Evolutionary conservation across 2,113 vertebrate species (phyloP).

Genomic region (Prionailurus bengalensis): DNA sequence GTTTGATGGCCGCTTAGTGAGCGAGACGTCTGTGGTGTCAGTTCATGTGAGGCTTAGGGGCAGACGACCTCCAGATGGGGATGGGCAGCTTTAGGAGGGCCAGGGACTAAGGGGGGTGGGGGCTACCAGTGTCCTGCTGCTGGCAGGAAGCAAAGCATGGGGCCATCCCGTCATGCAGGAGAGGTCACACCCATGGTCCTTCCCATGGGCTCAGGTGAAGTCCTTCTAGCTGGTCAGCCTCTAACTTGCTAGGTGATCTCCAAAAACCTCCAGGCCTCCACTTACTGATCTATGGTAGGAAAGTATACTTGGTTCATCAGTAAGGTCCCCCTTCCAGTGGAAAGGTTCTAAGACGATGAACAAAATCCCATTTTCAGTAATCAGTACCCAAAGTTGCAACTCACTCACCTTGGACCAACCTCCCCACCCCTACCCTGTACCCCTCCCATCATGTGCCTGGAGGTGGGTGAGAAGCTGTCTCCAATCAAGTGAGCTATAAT

Average conservation of each 20-base stretch:
- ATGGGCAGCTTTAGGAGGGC: not conserved
- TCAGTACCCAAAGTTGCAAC: not conserved
- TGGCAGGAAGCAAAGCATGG: not conserved
- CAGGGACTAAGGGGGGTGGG: not conserved
- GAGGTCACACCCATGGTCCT: not conserved
- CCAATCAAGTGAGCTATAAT: conserved; percentile 77
- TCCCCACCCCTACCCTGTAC: fast-evolving
- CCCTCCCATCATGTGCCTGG: conserved; percentile 15
- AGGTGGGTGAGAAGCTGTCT: conserved; percentile 64
- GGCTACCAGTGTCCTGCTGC: not conserved
- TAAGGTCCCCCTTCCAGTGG: not conserved
- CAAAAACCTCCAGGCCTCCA: not conserved
- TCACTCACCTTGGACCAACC: conserved; percentile 47
- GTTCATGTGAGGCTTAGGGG: not conserved
- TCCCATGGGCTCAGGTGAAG: not conserved
- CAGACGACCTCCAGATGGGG: not conserved
- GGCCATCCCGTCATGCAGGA: not conserved
- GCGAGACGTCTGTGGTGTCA: not conserved
- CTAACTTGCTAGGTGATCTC: not conserved
- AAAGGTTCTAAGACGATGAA: not conserved
- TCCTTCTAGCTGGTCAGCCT: not conserved
- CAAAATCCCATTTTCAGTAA: not conserved
- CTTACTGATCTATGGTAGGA: not conserved
- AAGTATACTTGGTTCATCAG: not conserved
- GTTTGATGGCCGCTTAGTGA: not conserved